Evolutionary conservation across 2,113 vertebrate genomes (phyloP).

Genomic region (Callionymus lyra): DNA sequence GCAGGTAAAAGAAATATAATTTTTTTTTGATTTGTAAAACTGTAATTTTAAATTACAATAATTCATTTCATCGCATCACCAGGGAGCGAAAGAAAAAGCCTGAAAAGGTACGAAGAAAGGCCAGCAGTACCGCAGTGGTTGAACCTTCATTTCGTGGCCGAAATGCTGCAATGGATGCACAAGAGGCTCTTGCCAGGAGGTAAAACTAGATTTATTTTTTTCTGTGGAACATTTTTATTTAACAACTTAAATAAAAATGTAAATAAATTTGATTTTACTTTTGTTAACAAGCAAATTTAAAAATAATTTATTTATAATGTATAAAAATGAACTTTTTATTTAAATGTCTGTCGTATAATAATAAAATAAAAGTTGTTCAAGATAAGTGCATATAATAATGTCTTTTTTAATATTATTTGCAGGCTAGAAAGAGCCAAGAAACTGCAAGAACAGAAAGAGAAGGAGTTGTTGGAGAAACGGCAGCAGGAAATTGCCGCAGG

Average conservation of each 20-base stretch:
- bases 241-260: too few species aligned
- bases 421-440: conserved; percentile 97
- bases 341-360: too few species aligned
- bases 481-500: conserved; percentile 84
- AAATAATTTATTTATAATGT: too few species aligned
- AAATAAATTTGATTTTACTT: too few species aligned
- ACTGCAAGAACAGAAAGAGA: conserved; percentile 94
- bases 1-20: conserved; percentile 66
- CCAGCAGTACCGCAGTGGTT: conserved; percentile 77
- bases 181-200: conserved; percentile 93
- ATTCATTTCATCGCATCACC: conserved; percentile 31
- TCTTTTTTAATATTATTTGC: conserved; percentile 1
- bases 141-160: conserved; percentile 84
- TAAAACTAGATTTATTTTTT: conserved; percentile 26
- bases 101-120: conserved; percentile 84
- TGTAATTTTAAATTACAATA: background rate
- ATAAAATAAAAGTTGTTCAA: too few species aligned
- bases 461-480: conserved; percentile 91
- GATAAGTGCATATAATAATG: background rate
- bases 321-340: too few species aligned
- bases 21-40: too few species aligned
- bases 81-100: conserved; percentile 87
- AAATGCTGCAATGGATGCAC: conserved; percentile 97
- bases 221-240: too few species aligned
- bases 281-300: too few species aligned